Evolutionary conservation across 2,797 vertebrate species (phyloP).

Genomic region (Dendrocincla fuliginosa): DNA sequence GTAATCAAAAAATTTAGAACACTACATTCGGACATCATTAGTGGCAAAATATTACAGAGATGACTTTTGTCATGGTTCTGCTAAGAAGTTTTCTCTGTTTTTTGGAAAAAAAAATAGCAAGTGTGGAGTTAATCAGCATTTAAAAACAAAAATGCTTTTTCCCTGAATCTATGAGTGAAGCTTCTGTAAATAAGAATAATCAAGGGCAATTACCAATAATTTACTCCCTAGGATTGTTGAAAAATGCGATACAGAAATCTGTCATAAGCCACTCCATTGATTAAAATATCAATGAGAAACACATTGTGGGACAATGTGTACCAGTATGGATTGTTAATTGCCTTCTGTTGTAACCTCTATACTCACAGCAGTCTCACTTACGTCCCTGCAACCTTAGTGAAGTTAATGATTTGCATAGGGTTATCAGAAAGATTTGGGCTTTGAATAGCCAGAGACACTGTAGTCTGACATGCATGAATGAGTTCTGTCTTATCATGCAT

Average conservation of each 20-base stretch:
- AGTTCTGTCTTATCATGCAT: background rate
- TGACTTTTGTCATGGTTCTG: background rate
- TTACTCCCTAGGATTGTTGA: background rate
- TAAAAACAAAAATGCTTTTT: background rate
- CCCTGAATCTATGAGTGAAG: background rate
- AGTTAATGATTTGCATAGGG: background rate
- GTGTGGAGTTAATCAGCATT: background rate
- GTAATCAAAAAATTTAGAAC: background rate
- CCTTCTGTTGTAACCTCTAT: background rate
- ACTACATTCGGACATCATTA: background rate
- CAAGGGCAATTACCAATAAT: background rate
- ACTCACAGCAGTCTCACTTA: background rate
- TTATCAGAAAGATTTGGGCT: background rate
- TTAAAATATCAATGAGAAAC: conserved; percentile 1
- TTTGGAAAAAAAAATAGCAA: background rate
- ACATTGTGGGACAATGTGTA: background rate
- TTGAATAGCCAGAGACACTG: background rate
- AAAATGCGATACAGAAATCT: background rate
- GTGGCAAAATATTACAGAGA: background rate
- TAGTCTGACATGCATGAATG: background rate
- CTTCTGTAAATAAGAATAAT: background rate
- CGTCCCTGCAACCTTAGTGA: background rate
- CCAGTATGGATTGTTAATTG: background rate
- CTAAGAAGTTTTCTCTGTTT: background rate
- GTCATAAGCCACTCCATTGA: background rate